phyloP scores from a whole-genome alignment of 1,140 invertebrate genomes.

The Macrobrachium rosenbergii region DNA sequence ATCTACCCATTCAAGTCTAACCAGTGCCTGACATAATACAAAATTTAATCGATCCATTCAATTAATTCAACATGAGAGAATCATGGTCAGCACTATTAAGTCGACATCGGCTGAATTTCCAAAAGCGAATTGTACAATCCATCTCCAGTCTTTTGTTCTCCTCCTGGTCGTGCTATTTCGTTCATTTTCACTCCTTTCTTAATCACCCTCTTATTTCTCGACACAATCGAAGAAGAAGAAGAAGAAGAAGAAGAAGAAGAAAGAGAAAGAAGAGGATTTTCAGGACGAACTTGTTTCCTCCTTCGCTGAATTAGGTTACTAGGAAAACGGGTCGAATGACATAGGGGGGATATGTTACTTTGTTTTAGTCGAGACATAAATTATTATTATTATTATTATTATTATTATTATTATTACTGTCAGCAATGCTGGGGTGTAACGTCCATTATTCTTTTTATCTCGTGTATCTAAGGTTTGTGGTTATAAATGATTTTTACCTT shows the following conservation, averaged over 20 bases:
- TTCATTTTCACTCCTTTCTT: constrained; percentile 12
- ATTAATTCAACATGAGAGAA: too few relatives aligned
- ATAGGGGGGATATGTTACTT: too few relatives aligned
- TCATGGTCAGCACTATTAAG: too few relatives aligned
- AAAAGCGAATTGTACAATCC: too few relatives aligned
- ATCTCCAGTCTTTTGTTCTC: neutral
- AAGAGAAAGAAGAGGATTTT: neutral
- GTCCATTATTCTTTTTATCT: too few relatives aligned
- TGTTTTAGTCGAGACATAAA: neutral
- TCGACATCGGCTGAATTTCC: too few relatives aligned
- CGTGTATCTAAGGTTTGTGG: too few relatives aligned
- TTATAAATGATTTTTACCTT: neutral
- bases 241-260: neutral
- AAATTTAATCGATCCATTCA: too few relatives aligned
- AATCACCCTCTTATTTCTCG: neutral
- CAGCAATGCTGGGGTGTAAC: neutral
- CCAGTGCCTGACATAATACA: too few relatives aligned
- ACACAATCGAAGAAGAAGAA: neutral
- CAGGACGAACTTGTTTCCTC: neutral
- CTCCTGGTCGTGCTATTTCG: neutral
- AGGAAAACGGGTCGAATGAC: too few relatives aligned
- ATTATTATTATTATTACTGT: neutral
- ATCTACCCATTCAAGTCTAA: too few relatives aligned
- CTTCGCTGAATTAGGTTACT: too few relatives aligned
- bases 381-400: neutral